Base-by-base conservation (phyloP, 1,140 invertebrate species). In the Brachionus sp. region DNA sequence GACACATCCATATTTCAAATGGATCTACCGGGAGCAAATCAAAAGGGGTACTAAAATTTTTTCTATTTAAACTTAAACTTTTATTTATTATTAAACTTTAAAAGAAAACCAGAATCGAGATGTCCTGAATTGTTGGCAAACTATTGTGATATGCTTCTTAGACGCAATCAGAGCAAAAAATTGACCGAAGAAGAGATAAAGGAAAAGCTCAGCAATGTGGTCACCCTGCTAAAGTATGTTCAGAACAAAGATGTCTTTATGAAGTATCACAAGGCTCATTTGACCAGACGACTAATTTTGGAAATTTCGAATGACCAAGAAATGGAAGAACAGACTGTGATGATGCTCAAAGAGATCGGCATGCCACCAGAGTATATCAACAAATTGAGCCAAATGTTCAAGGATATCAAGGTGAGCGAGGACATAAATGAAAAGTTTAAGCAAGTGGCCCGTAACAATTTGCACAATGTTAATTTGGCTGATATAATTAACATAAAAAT, bases 361-460 rank as follows among this genome's bases (percentile, higher is more conserved):
- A 99, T 99, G 97, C 98, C 98, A 5, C 96, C 97, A 1, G 98
- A 99, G 89, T 98, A 96, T 91, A 96, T 99, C 7, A 98, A 98
- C 90, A 98, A 99, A 90, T 89, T 99, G 85, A 95, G 94, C 7
- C 90, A 95, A 86, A 97, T 97, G 95, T 90, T 92, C 83, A 96
- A 98, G 91, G 98, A 99, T 89, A 95, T 99, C 84, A 98, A 99
- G 92, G 95, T 98, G 13, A 97, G 95, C 86, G 95, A 98, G 90
- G 96, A 98, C 91, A 90, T 98, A n/a, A 99, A 99, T 91, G 92
- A 93, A 86, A 94, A 96, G 86, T 97, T 97, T 88, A 95, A 93
- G 87, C 91, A 92, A 85, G 70, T 75, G 9, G 70, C 70, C 5
- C 16, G 70, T 25, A 75, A 46, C 23, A 75, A 75, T 46, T 75